Evolutionary conservation across 2,888 invertebrate species (phyloP).

Genomic region (Xanthia togata): DNA sequence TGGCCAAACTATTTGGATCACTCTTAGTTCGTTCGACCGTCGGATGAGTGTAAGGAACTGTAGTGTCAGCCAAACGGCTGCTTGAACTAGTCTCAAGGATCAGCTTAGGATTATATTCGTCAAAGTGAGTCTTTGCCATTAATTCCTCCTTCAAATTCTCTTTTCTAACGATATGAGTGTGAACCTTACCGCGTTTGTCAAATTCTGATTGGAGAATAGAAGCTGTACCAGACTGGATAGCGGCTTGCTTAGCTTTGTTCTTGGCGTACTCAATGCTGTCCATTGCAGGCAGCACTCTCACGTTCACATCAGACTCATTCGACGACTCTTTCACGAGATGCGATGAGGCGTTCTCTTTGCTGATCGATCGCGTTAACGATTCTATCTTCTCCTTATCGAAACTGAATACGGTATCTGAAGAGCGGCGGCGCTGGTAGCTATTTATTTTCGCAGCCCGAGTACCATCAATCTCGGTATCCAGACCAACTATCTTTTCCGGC

Average conservation of each 20-base stretch:
- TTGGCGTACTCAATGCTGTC: slow-evolving; percentile 90
- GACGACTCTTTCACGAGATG: slow-evolving; percentile 88
- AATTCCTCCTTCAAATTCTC: slow-evolving; percentile 91
- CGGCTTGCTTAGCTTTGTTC: slow-evolving; percentile 85
- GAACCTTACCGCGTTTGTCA: slow-evolving; percentile 88
- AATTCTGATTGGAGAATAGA: slow-evolving; percentile 91
- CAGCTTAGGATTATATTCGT: slow-evolving; percentile 93
- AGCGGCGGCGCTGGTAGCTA: slow-evolving; percentile 91
- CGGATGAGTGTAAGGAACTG: slow-evolving; percentile 91
- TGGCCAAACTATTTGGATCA: slow-evolving; percentile 95
- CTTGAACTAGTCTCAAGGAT: slow-evolving; percentile 89
- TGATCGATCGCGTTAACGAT: slow-evolving; percentile 91
- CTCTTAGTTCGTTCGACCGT: slow-evolving; percentile 96
- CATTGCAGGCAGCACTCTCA: slow-evolving; percentile 88
- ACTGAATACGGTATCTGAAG: slow-evolving; percentile 94
- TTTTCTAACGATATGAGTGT: slow-evolving; percentile 86
- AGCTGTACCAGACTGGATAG: slow-evolving; percentile 84
- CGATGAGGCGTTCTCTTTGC: slow-evolving; percentile 81
- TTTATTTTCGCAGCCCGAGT: slow-evolving; percentile 86
- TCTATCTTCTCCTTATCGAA: slow-evolving; percentile 94
- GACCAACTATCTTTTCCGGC: slow-evolving; percentile 89
- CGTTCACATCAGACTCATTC: slow-evolving; percentile 88
- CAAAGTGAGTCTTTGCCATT: slow-evolving; percentile 92
- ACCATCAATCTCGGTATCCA: slow-evolving; percentile 88
- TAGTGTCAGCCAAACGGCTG: slow-evolving; percentile 87